phyloP scores from a whole-genome alignment of 2,797 vertebrate species.

The Carduelis carduelis region DNA sequence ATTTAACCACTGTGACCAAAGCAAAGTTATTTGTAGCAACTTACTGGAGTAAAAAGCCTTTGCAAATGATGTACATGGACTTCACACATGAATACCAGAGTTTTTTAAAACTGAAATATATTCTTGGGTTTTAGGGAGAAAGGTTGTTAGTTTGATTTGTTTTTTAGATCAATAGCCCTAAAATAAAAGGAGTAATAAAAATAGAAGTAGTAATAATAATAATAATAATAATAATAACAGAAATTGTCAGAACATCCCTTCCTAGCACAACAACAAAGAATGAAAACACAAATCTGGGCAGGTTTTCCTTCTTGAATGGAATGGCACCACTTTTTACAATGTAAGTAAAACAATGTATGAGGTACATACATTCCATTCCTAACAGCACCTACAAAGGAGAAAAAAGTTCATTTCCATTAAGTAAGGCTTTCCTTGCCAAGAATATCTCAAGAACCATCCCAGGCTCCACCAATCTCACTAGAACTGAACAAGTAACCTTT shows the following conservation, averaged over 20 bases:
- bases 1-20: background rate
- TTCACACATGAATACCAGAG: background rate
- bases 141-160: fast-evolving
- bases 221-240: background rate
- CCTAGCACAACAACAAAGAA: background rate
- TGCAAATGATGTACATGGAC: background rate
- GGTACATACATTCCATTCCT: background rate
- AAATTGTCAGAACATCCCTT: background rate
- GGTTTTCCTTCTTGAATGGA: background rate
- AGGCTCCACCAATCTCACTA: background rate
- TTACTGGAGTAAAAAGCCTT: background rate
- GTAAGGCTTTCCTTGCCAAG: background rate
- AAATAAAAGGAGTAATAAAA: background rate
- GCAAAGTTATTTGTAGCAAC: background rate
- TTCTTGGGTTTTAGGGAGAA: fast-evolving
- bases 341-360: background rate
- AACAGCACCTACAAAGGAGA: background rate
- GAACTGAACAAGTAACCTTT: background rate
- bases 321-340: background rate
- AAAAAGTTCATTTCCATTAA: background rate
- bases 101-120: background rate
- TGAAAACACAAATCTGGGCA: background rate
- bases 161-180: background rate
- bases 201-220: background rate
- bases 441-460: background rate